Percentiles rank a stretch among this genome's conserved stretches.
Conservation (phyloP, 64 coral and sea anemone genomes). For the Montipora cactus region DNA sequence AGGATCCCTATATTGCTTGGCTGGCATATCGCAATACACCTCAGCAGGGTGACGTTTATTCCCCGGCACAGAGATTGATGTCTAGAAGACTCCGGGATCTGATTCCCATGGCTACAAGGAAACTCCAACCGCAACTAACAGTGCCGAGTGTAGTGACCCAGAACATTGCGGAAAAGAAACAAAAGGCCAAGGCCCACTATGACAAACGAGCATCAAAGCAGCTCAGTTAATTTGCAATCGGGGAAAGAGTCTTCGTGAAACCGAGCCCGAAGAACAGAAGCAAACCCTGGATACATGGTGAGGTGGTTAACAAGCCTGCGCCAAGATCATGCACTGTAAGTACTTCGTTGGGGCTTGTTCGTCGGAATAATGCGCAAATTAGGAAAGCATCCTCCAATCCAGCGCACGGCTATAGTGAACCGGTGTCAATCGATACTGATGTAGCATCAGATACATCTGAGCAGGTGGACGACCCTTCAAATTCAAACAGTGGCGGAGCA, state of each 20-base stretch:
- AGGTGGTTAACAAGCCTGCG: conserved; percentile 40
- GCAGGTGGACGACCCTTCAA: conserved; percentile 22
- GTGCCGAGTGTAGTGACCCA: conserved; percentile 26
- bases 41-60: conserved; percentile 12
- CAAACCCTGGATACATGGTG: conserved; percentile 29
- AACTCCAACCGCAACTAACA: conserved; percentile 34
- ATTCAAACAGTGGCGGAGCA: conserved; percentile 22
- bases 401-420: conserved; percentile 9
- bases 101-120: background rate
- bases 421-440: conserved; percentile 23
- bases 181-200: conserved; percentile 35
- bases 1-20: conserved; percentile 35
- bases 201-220: conserved; percentile 33
- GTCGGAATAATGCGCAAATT: background rate
- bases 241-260: conserved; percentile 20
- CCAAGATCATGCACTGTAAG: conserved; percentile 43
- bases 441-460: conserved; percentile 33
- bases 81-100: background rate
- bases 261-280: background rate
- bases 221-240: conserved; percentile 30
- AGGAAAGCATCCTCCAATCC: conserved; percentile 20
- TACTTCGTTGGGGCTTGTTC: conserved; percentile 22
- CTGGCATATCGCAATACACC: conserved; percentile 28
- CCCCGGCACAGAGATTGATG: background rate
- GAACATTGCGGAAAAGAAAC: conserved; percentile 33